Conservation (phyloP, 2,113 vertebrate species). For the Okapia johnstoni region DNA sequence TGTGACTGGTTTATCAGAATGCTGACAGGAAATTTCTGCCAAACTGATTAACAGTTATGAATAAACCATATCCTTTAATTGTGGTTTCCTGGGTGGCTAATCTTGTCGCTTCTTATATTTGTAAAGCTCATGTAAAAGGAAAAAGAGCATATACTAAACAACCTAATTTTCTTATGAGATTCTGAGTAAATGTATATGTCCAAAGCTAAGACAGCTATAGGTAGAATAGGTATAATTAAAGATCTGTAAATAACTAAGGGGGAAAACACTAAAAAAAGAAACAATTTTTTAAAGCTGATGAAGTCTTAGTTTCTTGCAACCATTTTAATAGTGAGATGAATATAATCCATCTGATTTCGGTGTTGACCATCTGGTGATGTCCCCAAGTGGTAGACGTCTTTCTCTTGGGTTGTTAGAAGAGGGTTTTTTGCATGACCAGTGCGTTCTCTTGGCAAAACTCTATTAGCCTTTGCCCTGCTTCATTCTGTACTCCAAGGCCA, state of each 20-base stretch:
- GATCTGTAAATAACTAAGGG: neutral
- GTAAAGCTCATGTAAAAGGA: neutral
- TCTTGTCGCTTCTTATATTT: neutral
- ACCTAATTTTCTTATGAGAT: neutral
- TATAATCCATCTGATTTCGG: no score
- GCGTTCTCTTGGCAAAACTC: no score
- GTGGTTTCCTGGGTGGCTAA: neutral
- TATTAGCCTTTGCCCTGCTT: no score
- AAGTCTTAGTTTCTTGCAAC: neutral
- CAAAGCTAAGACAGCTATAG: neutral
- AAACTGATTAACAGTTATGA: constrained; percentile 8
- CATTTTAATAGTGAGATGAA: neutral
- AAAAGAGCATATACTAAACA: neutral
- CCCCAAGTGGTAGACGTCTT: no score
- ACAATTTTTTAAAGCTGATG: neutral
- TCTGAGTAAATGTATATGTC: neutral
- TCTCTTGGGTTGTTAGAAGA: no score
- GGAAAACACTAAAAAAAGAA: neutral
- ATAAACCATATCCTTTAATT: neutral
- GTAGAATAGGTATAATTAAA: neutral
- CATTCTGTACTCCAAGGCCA: no score
- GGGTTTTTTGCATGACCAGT: no score
- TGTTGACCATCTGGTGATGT: no score
- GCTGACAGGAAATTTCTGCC: neutral
- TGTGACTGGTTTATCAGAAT: neutral